phyloP scores from a whole-genome alignment of 2,888 invertebrate genomes.

The Dryobota labecula region DNA sequence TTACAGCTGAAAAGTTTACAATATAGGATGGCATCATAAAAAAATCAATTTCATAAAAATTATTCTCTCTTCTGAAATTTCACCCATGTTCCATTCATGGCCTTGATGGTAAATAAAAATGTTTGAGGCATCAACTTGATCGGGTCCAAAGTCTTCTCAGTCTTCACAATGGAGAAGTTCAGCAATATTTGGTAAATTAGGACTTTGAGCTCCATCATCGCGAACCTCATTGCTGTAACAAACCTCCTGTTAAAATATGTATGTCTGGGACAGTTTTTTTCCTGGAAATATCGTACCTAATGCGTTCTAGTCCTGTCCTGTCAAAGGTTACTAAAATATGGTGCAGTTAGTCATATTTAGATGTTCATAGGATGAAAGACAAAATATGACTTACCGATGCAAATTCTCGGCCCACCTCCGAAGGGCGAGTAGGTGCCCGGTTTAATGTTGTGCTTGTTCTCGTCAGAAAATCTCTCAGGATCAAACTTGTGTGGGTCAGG shows the following conservation, averaged over 20 bases:
- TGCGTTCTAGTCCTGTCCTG: neutral
- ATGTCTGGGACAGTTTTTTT: neutral
- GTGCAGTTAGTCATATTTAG: neutral
- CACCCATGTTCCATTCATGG: conserved; percentile 33
- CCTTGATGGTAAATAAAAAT: conserved; percentile 74
- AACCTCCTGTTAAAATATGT: conserved; percentile 12
- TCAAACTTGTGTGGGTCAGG: conserved; percentile 79
- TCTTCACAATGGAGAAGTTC: conserved; percentile 79
- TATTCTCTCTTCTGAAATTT: conserved; percentile 37
- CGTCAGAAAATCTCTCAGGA: conserved; percentile 86
- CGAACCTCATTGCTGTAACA: conserved; percentile 80
- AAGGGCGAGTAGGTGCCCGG: conserved; percentile 89
- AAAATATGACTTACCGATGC: conserved; percentile 82
- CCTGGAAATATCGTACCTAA: neutral
- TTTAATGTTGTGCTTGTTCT: conserved; percentile 83
- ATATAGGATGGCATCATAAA: neutral
- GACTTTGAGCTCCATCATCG: conserved; percentile 82
- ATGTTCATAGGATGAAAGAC: too few relatives aligned
- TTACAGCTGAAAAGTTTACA: neutral
- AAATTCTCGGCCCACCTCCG: conserved; percentile 89
- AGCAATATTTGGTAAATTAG: conserved; percentile 76
- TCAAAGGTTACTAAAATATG: neutral
- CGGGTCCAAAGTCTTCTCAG: conserved; percentile 80
- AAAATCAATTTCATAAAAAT: too few relatives aligned
- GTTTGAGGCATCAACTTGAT: conserved; percentile 71